Conservation (phyloP, 2,797 vertebrate species). For the Okamejei kenojei region DNA sequence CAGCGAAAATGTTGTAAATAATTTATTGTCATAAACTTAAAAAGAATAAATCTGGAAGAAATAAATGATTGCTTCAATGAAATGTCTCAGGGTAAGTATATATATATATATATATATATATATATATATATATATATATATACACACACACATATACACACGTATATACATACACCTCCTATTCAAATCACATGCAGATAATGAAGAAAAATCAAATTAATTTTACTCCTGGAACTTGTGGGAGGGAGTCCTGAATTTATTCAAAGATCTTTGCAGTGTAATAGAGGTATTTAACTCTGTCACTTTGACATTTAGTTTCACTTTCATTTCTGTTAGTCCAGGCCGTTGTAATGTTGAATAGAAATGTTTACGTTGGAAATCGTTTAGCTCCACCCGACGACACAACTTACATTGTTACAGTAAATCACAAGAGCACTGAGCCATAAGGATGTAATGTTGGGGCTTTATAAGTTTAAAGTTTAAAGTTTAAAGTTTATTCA, state of each 20-base stretch:
- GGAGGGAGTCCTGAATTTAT: not conserved
- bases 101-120: too few relatives aligned
- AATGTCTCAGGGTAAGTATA: not conserved
- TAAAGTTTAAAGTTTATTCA: too few relatives aligned
- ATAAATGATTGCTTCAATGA: not conserved
- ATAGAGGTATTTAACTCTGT: not conserved
- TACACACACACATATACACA: too few relatives aligned
- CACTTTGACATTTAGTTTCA: not conserved
- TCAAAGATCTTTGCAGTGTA: not conserved
- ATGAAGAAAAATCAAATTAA: not conserved
- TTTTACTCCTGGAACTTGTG: not conserved
- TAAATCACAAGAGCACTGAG: too few relatives aligned
- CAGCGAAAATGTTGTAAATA: too few relatives aligned
- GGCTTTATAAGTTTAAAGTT: too few relatives aligned
- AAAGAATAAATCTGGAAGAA: not conserved
- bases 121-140: too few relatives aligned
- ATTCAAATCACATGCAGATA: not conserved
- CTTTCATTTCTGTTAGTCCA: not conserved
- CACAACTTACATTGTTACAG: too few relatives aligned
- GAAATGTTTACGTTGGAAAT: not conserved
- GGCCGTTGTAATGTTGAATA: not conserved
- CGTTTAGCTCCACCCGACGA: too few relatives aligned
- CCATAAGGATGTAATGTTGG: too few relatives aligned
- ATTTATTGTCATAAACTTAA: not conserved
- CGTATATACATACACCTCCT: not conserved